These are phyloP conservation scores for Siniperca undulata DNA, from an alignment of 2,797 vertebrate genomes.

Conservation along the genomic window DNA sequence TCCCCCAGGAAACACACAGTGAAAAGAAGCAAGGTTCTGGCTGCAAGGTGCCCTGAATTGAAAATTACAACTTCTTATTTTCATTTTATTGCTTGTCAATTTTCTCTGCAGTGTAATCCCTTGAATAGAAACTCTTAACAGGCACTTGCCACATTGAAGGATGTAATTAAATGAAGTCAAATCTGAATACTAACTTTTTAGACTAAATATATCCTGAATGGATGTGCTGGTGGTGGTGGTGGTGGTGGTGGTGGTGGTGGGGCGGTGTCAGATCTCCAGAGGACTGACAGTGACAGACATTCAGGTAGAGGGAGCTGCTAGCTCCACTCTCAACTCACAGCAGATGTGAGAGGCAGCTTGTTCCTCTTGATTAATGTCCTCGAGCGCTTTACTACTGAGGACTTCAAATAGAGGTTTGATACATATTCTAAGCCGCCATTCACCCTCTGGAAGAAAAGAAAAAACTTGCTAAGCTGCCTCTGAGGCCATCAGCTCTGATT, in stretches of 20 bases:
- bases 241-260: conserved; percentile 9
- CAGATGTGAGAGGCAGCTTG: conserved; percentile 70
- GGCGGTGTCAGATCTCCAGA: conserved; percentile 50
- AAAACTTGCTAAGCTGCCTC: conserved; percentile 18
- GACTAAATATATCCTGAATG: conserved; percentile 76
- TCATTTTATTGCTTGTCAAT: conserved; percentile 55
- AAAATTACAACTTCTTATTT: conserved; percentile 58
- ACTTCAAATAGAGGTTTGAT: conserved; percentile 71
- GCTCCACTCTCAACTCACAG: conserved; percentile 55
- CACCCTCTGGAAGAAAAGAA: conserved; percentile 5
- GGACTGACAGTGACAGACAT: conserved; percentile 67
- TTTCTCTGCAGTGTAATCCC: conserved; percentile 48
- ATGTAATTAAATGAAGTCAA: conserved; percentile 74
- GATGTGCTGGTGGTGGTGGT: conserved; percentile 17
- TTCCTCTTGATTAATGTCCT: conserved; percentile 77
- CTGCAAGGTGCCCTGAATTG: conserved; percentile 21
- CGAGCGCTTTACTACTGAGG: conserved; percentile 60
- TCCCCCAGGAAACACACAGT: neutral
- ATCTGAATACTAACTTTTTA: conserved; percentile 58
- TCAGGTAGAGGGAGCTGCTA: conserved; percentile 66
- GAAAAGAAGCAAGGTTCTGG: conserved; percentile 14
- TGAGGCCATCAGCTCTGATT: conserved; percentile 25
- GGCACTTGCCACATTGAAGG: conserved; percentile 67
- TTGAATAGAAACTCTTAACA: conserved; percentile 57
- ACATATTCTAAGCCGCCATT: conserved; percentile 59